Base-by-base conservation (phyloP, 2,888 invertebrate genomes). In the Volucella zonaria region DNA sequence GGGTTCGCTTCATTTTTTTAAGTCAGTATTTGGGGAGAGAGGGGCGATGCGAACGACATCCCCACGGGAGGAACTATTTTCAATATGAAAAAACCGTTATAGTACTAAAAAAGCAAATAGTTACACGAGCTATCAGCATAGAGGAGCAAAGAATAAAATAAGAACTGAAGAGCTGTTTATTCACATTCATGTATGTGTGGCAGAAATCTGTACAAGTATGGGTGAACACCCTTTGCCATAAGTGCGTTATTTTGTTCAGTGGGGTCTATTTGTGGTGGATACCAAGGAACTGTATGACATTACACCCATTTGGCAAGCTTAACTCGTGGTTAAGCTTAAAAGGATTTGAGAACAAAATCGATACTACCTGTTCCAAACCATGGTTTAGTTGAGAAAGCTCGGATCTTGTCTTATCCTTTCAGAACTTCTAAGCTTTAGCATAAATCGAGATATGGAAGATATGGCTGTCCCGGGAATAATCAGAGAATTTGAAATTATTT, bases 41-140 rank as follows among this genome's bases (percentile, higher is more conserved):
- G 47, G 15, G 52, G 23, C 15, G 11, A 43, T 51, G 73, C 49
- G 40, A 47, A 51, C n/a, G 61, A 64, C 68, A 64, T 15, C 47
- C 74, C 59, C 79, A n/a, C 49, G 82, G 79, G 82, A 66, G 47
- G 66, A 83, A 83, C 82, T 83, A 75, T 61, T 83, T 83, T 70
- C 75, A 68, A 83, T 79, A 64, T 70, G 74, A 47, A 79, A 78
- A 77, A 58, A 67, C 31, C 40, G 59, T 74, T 40, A 68, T 56
- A 78, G 59, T 74, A 67, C 47, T 62, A 52, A 64, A 74, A 74
- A 54, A 78, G 64, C 64, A 70, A 62, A 18, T 45, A 77, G 66
- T 77, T 62, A 54, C 14, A 62, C 49, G 23, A 70, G 31, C 43
- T 43, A 58, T 15, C 11, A 38, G 73, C 14, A 43, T 10, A 23